Percentiles rank a stretch among this genome's conserved stretches.
These are phyloP conservation scores for Hapalemur alaotrensis DNA, from an alignment of 2,797 vertebrate genomes.

Conservation along the genomic window DNA sequence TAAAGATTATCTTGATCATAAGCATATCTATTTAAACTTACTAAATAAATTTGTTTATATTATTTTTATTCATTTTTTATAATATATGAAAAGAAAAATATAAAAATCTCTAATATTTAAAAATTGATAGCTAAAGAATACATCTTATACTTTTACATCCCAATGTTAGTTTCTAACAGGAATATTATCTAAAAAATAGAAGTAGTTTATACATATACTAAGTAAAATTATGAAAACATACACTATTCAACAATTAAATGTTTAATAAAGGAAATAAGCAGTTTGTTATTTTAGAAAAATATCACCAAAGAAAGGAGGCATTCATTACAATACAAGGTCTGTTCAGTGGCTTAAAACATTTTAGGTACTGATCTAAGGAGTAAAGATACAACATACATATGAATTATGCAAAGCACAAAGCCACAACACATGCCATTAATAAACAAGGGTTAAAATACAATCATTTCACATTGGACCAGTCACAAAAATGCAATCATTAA, in stretches of 20 bases:
- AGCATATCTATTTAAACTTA: conserved; percentile 29
- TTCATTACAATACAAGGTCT: conserved; percentile 58
- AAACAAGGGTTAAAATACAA: conserved; percentile 78
- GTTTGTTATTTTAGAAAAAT: conserved; percentile 59
- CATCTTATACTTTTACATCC: not conserved
- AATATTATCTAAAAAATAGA: conserved; percentile 4
- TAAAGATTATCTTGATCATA: not conserved
- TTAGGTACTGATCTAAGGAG: conserved; percentile 51
- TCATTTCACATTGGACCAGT: conserved; percentile 77
- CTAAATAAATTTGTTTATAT: not conserved
- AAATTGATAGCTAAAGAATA: not conserved
- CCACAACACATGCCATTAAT: conserved; percentile 76
- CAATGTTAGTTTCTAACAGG: conserved; percentile 33
- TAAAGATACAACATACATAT: conserved; percentile 58
- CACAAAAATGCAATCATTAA: conserved; percentile 79
- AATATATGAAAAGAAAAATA: not conserved
- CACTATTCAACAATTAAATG: conserved; percentile 35
- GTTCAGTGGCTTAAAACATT: conserved; percentile 42
- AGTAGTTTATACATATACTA: not conserved
- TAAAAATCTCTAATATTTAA: conserved; percentile 37
- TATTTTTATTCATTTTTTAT: conserved; percentile 42
- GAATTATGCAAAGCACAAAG: conserved; percentile 78
- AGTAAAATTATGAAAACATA: conserved; percentile 55
- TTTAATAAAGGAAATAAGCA: conserved; percentile 74
- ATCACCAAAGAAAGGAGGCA: conserved; percentile 35